Percentiles rank a stretch among this genome's conserved stretches.
Evolutionary conservation across 1,140 invertebrate species (phyloP).

Genomic region (Popillia japonica): DNA sequence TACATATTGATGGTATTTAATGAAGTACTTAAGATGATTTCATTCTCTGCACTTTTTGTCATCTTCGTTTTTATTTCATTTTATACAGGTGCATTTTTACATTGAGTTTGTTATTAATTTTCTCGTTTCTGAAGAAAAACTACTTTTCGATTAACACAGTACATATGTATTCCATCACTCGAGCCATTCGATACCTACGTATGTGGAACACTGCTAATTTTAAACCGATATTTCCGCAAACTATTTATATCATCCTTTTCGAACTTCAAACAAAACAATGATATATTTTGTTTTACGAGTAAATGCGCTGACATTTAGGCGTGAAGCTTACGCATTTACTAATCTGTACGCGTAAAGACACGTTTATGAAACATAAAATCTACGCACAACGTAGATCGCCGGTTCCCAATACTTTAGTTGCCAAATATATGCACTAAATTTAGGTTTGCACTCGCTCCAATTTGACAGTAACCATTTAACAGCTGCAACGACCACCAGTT

Average conservation of each 20-base stretch:
- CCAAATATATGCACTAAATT: conserved; percentile 49
- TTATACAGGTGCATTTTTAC: no score
- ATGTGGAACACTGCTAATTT: background rate
- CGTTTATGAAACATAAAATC: background rate
- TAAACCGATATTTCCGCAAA: conserved; percentile 22
- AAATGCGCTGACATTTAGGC: background rate
- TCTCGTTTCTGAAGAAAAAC: no score
- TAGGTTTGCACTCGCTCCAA: conserved; percentile 40
- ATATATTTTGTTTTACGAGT: conserved; percentile 1
- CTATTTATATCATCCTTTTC: conserved; percentile 10
- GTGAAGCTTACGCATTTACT: conserved; percentile 7
- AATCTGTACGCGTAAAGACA: conserved; percentile 16
- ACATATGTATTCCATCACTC: no score
- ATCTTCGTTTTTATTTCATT: no score
- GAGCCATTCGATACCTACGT: no score
- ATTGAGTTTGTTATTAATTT: no score
- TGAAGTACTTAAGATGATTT: no score
- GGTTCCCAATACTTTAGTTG: conserved; percentile 40
- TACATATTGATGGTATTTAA: no score
- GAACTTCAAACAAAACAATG: conserved; percentile 16
- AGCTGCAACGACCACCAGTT: conserved; percentile 24
- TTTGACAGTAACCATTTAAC: conserved; percentile 35
- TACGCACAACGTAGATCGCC: conserved; percentile 1
- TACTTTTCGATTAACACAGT: no score
- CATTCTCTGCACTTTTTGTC: no score